Evolutionary conservation across 2,888 invertebrate species (phyloP), one percentile per base, ranked within the genome.

Genomic region (Drosophila paramelanica): DNA sequence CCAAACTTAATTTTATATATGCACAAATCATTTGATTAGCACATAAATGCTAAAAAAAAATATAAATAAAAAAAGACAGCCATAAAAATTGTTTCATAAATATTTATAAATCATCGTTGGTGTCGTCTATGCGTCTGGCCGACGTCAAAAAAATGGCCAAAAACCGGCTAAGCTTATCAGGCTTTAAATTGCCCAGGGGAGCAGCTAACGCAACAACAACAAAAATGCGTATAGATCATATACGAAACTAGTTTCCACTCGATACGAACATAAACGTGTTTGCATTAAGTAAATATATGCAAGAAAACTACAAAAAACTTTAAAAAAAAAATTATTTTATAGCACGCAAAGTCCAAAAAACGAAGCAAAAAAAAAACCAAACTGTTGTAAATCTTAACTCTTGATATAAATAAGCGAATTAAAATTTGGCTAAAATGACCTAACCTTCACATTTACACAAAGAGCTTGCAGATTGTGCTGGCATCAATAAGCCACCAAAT

Each of bases 61-160:
- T 55, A 58, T 47, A 52, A 52, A 39, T 23, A 55, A 57, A 71
- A 60, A 50, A 55, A 47, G 43, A 23, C 53, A 76, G 42, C 51
- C 79, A 83, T 82, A 79, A 82, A 78, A 80, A 77, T 60, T 66
- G 60, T 69, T 85, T 82, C 68, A 80, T 85, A 84, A 80, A 83
- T 85, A 82, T 83, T 83, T 81, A 84, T 73, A 81, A 76, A 70
- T 75, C 70, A 57, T 72, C 61, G 74, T 27, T 45, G 33, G 45
- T 71, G 75, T 57, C 71, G 75, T 75, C 75, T 52, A n/a, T 50
- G 75, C 59, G 75, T 75, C 75, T 75, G 71, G 55, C 23, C 52
- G 62, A 39, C 49, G 52, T 61, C 74, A 71, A n/a, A 53, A 74
- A 74, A 70, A 45, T 56, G 65, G 46, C 43, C 39, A 62, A 53